Base-by-base conservation (phyloP, 2,113 vertebrate genomes). In the Syngnathus typhle region DNA sequence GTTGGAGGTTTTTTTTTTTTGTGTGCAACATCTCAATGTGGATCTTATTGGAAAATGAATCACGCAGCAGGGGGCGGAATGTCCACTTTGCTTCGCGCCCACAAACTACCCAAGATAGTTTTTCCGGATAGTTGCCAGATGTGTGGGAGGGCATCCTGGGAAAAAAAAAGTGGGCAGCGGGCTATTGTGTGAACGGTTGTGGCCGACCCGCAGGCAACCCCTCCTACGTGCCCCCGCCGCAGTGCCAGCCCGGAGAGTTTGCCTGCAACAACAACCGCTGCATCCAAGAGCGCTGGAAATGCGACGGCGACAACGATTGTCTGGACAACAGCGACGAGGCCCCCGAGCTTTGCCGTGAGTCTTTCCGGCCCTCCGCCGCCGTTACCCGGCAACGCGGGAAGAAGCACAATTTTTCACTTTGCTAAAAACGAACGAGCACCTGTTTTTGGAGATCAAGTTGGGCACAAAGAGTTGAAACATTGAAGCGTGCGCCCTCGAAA, bases 281-380 rank as follows among this genome's bases (percentile, higher is more conserved):
- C 74, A 95, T 99, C 89, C 97, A 99, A 86, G 96, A 96, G 70
- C 93, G 97, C 63, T 99, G 97, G 97, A 98, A 96, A 67, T 99
- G 97, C 0, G 97, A 99, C 0, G 97, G 96, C 0, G 96, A 99
- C 88, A 99, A 99, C 0, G 96, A 98, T 88, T 99, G 97, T 75
- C 88, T 99, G 84, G 97, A 99, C 90, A 98, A 95, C 92, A 99
- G 97, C 0, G 97, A 99, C 0, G 97, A 99, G 52, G 93, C 95
- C 19, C 91, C 93, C 0, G 94, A 96, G 70, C 92, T 99, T 74
- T 99, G 97, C 86, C 92, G 97, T 99, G 84, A 85, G 96, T 93
- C 63, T 60, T 27, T 9, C 47, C 4, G 13, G 15, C 5, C 36
- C 81, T 75, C 72, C 58, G 77, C 71, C 84, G 71, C 73, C 69